These are phyloP conservation scores for Lottia scabra DNA, from an alignment of 2,888 invertebrate genomes.

Conservation along the genomic window DNA sequence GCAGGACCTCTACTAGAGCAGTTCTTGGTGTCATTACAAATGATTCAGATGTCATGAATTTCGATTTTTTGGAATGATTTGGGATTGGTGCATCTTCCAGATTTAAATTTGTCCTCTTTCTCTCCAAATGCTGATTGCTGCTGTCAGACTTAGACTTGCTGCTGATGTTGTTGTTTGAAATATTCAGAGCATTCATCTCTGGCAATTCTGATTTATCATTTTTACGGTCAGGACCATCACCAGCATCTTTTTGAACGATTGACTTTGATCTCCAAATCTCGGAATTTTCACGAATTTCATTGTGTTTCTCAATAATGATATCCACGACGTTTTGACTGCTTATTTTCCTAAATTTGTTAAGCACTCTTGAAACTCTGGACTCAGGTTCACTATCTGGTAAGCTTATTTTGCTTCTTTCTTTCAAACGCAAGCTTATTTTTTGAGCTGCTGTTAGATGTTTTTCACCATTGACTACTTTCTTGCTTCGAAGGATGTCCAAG, in stretches of 20 bases:
- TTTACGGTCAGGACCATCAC: background rate
- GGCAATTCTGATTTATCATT: background rate
- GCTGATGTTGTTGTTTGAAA: background rate
- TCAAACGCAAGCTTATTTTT: background rate
- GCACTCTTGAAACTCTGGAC: background rate
- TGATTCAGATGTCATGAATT: background rate
- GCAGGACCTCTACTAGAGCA: background rate
- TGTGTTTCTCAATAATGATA: background rate
- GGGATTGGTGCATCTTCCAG: background rate
- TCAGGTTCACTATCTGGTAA: background rate
- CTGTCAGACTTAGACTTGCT: background rate
- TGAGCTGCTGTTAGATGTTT: background rate
- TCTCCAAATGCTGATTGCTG: background rate
- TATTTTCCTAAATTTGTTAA: background rate
- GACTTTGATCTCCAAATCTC: background rate
- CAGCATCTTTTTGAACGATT: background rate
- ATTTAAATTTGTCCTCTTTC: background rate
- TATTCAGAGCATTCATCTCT: background rate
- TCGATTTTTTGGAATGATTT: background rate
- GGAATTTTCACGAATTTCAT: background rate
- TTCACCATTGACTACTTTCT: background rate
- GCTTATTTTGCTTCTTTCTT: background rate
- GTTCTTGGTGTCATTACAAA: slow-evolving; percentile 4
- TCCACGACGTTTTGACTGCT: background rate
- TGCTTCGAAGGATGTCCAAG: too few relatives aligned